Conservation (phyloP, 2,113 vertebrate genomes). For the Mustela lutreola region DNA sequence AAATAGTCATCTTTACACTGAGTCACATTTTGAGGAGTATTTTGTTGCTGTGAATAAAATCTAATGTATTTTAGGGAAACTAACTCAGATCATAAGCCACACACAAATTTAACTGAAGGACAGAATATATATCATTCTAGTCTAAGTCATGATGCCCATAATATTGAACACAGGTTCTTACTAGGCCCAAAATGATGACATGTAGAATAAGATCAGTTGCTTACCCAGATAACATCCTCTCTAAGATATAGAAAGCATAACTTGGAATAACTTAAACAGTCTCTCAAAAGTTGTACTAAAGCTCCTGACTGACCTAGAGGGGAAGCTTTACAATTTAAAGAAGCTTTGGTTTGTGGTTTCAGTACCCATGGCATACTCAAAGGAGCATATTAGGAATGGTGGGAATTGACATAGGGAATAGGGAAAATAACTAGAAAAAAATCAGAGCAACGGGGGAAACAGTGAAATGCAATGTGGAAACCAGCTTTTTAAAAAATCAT, state of each 20-base stretch:
- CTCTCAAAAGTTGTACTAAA: neutral
- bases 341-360: constrained; percentile 1
- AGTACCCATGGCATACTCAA: neutral
- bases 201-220: neutral
- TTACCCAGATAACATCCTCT: neutral
- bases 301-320: neutral
- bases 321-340: neutral
- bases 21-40: constrained; percentile 33
- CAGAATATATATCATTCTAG: neutral
- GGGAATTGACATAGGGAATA: neutral
- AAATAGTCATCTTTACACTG: neutral
- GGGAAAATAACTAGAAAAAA: neutral
- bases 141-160: neutral
- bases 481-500: neutral
- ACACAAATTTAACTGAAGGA: constrained; percentile 34
- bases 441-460: neutral
- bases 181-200: neutral
- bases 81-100: neutral
- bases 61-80: neutral
- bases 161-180: neutral
- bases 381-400: neutral
- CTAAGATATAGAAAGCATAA: neutral
- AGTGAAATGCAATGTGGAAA: neutral
- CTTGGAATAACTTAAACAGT: neutral
- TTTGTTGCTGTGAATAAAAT: constrained; percentile 48